phyloP scores from a whole-genome alignment of 2,113 vertebrate genomes.

The Dryoscopus gambensis region DNA sequence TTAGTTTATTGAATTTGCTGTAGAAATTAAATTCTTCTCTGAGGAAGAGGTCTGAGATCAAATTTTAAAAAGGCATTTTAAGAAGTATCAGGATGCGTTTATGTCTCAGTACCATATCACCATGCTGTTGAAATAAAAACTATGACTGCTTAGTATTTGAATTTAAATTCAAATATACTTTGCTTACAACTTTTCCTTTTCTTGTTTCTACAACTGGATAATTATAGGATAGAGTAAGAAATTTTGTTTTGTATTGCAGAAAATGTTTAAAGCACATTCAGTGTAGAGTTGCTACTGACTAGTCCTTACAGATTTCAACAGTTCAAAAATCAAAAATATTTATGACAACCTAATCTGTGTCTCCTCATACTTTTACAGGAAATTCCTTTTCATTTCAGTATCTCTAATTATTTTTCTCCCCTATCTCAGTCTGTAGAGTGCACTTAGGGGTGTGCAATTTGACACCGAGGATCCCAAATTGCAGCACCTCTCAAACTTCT shows the following conservation, averaged over 20 bases:
- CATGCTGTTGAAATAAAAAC: constrained; percentile 46
- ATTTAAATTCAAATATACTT: constrained; percentile 34
- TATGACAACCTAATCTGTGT: not conserved
- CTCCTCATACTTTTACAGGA: not conserved
- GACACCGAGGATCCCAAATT: not conserved
- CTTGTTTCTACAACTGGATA: constrained; percentile 32
- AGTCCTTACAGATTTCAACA: not conserved
- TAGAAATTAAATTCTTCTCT: constrained; percentile 11
- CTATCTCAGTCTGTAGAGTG: not conserved
- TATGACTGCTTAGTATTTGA: constrained; percentile 15
- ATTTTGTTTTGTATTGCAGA: not conserved
- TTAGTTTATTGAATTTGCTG: constrained; percentile 12
- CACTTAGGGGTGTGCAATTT: not conserved
- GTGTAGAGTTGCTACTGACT: not conserved
- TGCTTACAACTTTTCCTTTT: constrained; percentile 16
- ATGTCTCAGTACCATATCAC: constrained; percentile 4
- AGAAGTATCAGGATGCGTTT: not conserved
- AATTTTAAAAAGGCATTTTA: not conserved
- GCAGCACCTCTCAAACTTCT: not conserved
- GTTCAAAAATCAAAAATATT: not conserved
- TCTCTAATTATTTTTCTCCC: not conserved
- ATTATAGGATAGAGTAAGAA: constrained; percentile 35
- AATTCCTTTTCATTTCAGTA: not conserved
- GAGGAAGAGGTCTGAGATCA: not conserved
- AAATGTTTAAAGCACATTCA: not conserved